Evolutionary conservation across 2,797 vertebrate genomes (phyloP).

Genomic region (Acrossocheilus wenchowensis): DNA sequence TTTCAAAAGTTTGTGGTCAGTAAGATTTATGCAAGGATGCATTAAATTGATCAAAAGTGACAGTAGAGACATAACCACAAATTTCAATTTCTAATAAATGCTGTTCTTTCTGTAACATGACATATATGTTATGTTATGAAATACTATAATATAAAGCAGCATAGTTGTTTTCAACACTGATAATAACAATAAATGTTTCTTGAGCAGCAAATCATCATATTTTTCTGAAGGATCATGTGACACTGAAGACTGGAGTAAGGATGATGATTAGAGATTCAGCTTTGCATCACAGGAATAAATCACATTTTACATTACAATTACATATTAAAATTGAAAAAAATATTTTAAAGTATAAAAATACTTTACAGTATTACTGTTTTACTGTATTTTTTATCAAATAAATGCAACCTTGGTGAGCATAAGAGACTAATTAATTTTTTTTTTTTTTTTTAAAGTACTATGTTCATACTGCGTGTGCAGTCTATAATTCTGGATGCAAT

Average conservation of each 20-base stretch:
- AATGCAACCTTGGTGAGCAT: background rate
- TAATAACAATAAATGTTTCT: too few relatives aligned
- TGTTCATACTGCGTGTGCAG: background rate
- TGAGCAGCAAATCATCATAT: background rate
- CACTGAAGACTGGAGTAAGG: background rate
- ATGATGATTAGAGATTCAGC: background rate
- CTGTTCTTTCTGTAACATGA: background rate
- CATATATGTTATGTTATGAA: background rate
- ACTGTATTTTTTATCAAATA: background rate
- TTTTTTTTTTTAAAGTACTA: too few relatives aligned
- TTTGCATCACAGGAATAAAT: background rate
- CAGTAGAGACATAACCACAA: too few relatives aligned
- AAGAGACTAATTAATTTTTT: too few relatives aligned
- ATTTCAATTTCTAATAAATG: background rate
- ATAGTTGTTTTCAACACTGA: too few relatives aligned
- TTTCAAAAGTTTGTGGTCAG: background rate
- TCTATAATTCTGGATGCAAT: background rate
- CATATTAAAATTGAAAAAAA: background rate
- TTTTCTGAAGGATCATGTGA: background rate
- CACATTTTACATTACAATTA: background rate
- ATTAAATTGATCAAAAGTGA: too few relatives aligned
- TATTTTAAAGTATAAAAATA: background rate
- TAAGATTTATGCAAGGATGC: background rate
- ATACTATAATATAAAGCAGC: background rate
- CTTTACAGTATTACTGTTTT: background rate